Percentiles rank a stretch among this genome's conserved stretches.
Conservation (phyloP, 37 sponge, comb jelly and placozoan species). For the Agelas oroides region DNA sequence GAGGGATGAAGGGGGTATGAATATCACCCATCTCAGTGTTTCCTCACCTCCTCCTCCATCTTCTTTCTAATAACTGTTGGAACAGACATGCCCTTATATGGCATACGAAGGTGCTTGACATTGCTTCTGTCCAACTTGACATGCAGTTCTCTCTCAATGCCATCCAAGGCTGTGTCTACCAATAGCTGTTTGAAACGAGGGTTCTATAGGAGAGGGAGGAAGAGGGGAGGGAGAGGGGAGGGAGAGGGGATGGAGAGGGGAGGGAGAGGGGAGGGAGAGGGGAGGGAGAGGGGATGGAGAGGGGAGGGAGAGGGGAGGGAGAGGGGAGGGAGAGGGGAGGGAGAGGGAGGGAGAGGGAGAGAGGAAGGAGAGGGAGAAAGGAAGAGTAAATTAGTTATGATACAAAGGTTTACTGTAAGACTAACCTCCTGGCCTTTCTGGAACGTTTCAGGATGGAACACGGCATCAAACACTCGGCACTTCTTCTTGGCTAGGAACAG, state of each 20-base stretch:
- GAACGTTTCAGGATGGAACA: slow-evolving; percentile 74
- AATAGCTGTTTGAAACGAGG: slow-evolving; percentile 80
- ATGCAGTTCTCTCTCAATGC: slow-evolving; percentile 58
- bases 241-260: no score
- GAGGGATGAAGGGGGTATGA: neutral
- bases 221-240: no score
- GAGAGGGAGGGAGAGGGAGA: no score
- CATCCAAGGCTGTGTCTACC: slow-evolving; percentile 80
- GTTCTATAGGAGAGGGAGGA: slow-evolving; percentile 49
- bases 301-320: no score
- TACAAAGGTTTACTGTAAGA: neutral
- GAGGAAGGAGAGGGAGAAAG: no score
- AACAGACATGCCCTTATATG: slow-evolving; percentile 81
- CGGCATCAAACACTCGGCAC: slow-evolving; percentile 79
- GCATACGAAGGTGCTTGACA: slow-evolving; percentile 66
- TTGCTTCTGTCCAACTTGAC: slow-evolving; percentile 48
- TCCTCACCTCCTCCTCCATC: neutral
- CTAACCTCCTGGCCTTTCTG: slow-evolving; percentile 46
- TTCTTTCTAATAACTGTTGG: slow-evolving; percentile 72
- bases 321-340: no score
- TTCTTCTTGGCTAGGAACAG: slow-evolving; percentile 45
- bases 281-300: no score
- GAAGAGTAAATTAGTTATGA: no score
- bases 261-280: no score
- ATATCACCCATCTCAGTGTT: neutral